Base-by-base conservation (phyloP, 1,140 invertebrate species). In the Drosophila nikananu region DNA sequence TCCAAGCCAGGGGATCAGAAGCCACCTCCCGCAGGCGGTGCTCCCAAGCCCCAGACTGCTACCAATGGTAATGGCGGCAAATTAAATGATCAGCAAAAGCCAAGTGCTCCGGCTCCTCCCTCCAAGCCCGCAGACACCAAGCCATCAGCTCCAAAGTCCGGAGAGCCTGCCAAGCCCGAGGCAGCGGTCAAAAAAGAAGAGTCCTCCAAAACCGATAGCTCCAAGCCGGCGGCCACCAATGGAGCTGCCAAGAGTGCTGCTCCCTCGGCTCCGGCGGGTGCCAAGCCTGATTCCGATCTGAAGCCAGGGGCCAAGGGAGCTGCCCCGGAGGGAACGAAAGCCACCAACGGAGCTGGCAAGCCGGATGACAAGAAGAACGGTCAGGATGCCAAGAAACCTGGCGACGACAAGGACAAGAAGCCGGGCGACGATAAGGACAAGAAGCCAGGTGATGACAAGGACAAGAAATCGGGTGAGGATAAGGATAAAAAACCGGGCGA, bases 161-260 rank as follows among this genome's bases (percentile, higher is more conserved):
- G 59, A 25, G 91, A 92, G 54, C 54, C 81, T 4, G 52, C 65
- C 0, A 92, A 92, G 42, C 91, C 91, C 1, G 83, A 91, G 39
- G 91, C 91, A 8, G 91, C 83, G 5, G 80, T 25, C 32, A 92
- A 92, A 27, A 92, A 92, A 30, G 91, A 91, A 39, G 91, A 92
- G 15, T 67, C 89, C 15, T 49, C 78, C 2, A 91, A 92, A 58
- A 73, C 48, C 7, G 89, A 87, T 23, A 78, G 73, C 7, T 74
- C 80, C 2, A 92, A 91, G 46, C 84, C 87, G 6, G 30, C 57
- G 13, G 42, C 74, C 32, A 35, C 58, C 48, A 75, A 30, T 23
- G 79, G 75, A 17, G 82, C 78, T 15, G 60, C 84, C n/a, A 92
- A 91, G 39, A 90, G 86, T 35, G 72, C 86, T 12, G 86, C 91